Evolutionary conservation across 2,888 invertebrate genomes (phyloP).

Genomic region (Iselma pallidipennis): DNA sequence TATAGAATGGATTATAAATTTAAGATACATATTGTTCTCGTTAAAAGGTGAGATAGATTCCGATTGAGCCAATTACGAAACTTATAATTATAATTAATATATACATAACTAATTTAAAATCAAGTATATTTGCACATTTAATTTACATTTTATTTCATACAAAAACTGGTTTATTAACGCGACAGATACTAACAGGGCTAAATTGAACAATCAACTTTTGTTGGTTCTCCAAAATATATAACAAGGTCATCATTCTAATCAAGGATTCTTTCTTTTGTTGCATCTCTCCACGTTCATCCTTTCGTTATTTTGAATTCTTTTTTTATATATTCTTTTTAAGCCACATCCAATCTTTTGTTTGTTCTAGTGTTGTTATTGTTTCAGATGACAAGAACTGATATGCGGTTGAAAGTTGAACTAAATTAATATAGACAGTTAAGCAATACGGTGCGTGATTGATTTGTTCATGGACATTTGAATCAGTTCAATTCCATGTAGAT

Average conservation of each 20-base stretch:
- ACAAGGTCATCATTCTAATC: constrained; percentile 19
- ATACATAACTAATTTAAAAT: constrained; percentile 30
- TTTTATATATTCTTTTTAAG: not conserved
- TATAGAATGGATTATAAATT: not conserved
- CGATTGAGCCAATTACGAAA: not conserved
- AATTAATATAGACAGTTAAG: constrained; percentile 28
- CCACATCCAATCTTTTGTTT: not conserved
- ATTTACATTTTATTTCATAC: constrained; percentile 26
- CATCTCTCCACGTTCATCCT: not conserved
- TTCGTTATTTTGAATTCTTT: not conserved
- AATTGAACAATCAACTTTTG: constrained; percentile 11
- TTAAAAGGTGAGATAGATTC: not conserved
- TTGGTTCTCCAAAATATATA: constrained; percentile 7
- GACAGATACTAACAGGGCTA: not conserved
- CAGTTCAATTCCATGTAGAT: constrained; percentile 46
- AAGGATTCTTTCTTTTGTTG: constrained; percentile 3
- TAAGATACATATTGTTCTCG: not conserved
- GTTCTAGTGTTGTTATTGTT: not conserved
- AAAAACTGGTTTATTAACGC: constrained; percentile 19
- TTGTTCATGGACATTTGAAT: constrained; percentile 50
- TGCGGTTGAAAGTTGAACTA: constrained; percentile 9
- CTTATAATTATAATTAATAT: constrained; percentile 1
- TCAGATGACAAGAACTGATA: not conserved
- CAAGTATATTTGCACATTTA: constrained; percentile 34
- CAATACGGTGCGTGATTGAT: constrained; percentile 51